Conservation (phyloP, 1,140 invertebrate genomes). For the Rhopalosiphum maidis region DNA sequence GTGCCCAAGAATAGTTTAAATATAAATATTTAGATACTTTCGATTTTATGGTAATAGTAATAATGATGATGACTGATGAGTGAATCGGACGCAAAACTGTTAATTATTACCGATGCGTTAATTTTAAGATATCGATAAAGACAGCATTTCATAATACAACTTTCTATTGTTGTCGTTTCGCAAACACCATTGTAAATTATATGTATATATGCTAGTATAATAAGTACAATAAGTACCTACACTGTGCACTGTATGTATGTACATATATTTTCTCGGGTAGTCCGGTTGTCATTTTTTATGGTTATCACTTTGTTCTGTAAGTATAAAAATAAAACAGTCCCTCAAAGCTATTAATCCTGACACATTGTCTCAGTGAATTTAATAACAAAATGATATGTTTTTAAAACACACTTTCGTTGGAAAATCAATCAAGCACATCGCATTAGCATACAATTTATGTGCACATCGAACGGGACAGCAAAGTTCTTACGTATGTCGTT, state of each 20-base stretch:
- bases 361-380: background rate
- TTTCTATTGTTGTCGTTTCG: background rate
- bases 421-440: background rate
- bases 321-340: background rate
- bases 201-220: background rate
- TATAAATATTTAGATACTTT: conserved; percentile 6
- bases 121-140: background rate
- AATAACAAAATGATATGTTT: background rate
- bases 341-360: background rate
- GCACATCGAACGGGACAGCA: background rate
- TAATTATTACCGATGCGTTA: background rate
- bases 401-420: background rate
- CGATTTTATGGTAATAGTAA: background rate
- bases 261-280: background rate
- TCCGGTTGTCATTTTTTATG: background rate
- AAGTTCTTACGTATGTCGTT: background rate
- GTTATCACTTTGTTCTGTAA: conserved; percentile 1
- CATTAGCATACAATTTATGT: background rate
- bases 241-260: background rate
- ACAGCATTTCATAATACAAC: background rate
- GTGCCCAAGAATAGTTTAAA: background rate
- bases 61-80: background rate
- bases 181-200: background rate
- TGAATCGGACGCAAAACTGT: background rate
- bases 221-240: background rate